Conservation (phyloP, 2,797 vertebrate species). For the Gymnothorax javanicus region DNA sequence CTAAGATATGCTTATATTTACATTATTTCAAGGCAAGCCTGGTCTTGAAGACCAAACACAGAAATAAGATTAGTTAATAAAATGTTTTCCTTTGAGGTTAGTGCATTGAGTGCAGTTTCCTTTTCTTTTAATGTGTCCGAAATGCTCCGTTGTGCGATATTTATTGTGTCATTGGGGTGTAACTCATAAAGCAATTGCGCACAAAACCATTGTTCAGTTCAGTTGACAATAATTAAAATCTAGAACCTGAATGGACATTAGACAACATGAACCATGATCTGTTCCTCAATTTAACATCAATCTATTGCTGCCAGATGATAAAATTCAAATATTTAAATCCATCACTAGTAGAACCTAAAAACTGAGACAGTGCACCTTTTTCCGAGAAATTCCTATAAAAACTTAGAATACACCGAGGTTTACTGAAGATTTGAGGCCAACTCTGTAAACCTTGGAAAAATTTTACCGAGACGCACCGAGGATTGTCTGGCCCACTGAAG, state of each 20-base stretch:
- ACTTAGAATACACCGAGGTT: too few species aligned
- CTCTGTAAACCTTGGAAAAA: too few species aligned
- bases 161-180: neutral
- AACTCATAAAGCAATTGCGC: neutral
- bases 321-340: neutral
- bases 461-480: too few species aligned
- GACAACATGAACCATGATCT: neutral
- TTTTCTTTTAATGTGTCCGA: neutral
- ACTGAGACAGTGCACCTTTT: too few species aligned
- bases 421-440: too few species aligned
- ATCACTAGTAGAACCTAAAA: too few species aligned
- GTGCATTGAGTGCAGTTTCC: neutral
- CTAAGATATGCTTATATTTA: neutral
- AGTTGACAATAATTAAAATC: too few species aligned
- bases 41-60: neutral
- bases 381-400: too few species aligned
- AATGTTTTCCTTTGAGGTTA: conserved; percentile 1
- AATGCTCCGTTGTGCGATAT: neutral
- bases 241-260: neutral
- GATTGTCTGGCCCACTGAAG: too few species aligned
- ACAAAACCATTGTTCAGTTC: neutral
- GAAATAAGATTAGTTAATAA: neutral
- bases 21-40: neutral
- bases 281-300: too few species aligned
- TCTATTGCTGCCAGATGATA: neutral